phyloP scores from a whole-genome alignment of 2,113 vertebrate genomes.

The Gnathonemus longibarbis region DNA sequence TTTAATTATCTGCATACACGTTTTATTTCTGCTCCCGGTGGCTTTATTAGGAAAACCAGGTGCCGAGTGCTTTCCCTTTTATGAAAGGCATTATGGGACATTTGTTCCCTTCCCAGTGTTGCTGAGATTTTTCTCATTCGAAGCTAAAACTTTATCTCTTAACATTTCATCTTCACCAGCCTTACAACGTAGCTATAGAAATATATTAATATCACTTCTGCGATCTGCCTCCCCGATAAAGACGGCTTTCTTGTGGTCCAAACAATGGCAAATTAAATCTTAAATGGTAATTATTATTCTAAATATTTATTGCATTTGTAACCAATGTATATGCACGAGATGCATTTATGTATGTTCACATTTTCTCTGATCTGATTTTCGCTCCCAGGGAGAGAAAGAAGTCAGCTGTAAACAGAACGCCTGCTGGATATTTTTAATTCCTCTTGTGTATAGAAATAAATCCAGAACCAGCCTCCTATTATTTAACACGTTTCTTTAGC shows the following conservation, averaged over 20 bases:
- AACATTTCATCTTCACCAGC: background rate
- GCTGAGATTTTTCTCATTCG: background rate
- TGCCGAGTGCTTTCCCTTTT: background rate
- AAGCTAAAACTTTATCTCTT: background rate
- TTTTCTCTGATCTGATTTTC: background rate
- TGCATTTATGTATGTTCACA: background rate
- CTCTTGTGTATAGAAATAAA: background rate
- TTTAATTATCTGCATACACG: background rate
- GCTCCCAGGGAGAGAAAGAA: background rate
- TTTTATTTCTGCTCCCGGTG: background rate
- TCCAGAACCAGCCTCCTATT: background rate
- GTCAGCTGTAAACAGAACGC: background rate
- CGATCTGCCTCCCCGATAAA: background rate
- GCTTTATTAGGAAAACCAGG: background rate
- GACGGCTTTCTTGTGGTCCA: background rate
- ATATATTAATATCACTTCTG: background rate
- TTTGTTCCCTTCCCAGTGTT: background rate
- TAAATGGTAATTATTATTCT: background rate
- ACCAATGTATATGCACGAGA: background rate
- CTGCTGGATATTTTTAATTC: background rate
- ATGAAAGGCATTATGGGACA: background rate
- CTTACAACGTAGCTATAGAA: background rate
- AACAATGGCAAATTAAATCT: background rate
- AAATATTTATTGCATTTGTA: background rate
- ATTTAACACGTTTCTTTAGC: background rate